Conservation (phyloP, 2,113 vertebrate species). For the Cyprinus carpio region DNA sequence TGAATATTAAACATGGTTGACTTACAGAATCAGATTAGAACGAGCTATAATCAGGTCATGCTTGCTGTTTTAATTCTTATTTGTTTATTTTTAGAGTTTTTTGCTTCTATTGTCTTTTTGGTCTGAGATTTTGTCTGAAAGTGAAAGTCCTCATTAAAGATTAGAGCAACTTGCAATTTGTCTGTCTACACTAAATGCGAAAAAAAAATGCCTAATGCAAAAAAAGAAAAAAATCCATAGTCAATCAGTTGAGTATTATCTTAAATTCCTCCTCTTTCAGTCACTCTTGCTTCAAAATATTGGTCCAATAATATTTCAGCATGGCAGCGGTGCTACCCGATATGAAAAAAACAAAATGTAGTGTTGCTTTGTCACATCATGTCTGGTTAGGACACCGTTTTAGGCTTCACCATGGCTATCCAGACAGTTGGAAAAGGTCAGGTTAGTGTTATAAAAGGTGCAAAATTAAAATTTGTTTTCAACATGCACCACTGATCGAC, state of each 20-base stretch:
- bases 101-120: not conserved
- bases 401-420: not conserved
- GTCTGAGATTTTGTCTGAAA: not conserved
- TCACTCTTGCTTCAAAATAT: not conserved
- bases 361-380: not conserved
- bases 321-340: too few species aligned
- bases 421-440: slow-evolving; percentile 41
- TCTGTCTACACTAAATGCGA: not conserved
- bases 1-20: slow-evolving; percentile 47
- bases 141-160: not conserved
- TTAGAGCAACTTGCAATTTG: not conserved
- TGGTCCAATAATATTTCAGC: not conserved
- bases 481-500: slow-evolving; percentile 10
- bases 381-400: not conserved
- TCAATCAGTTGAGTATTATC: not conserved
- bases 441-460: slow-evolving; percentile 46
- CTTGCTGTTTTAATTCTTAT: not conserved
- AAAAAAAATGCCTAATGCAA: too few species aligned
- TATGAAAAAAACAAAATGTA: not conserved
- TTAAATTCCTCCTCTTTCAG: not conserved
- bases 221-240: not conserved
- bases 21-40: slow-evolving; percentile 33
- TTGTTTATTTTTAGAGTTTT: not conserved
- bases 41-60: slow-evolving; percentile 34
- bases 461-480: slow-evolving; percentile 13